A percentile compares a stretch with the other conserved stretches of the same genome.
These are phyloP conservation scores for Agonopterix heracliana DNA, from an alignment of 2,888 invertebrate genomes.

Conservation along the genomic window DNA sequence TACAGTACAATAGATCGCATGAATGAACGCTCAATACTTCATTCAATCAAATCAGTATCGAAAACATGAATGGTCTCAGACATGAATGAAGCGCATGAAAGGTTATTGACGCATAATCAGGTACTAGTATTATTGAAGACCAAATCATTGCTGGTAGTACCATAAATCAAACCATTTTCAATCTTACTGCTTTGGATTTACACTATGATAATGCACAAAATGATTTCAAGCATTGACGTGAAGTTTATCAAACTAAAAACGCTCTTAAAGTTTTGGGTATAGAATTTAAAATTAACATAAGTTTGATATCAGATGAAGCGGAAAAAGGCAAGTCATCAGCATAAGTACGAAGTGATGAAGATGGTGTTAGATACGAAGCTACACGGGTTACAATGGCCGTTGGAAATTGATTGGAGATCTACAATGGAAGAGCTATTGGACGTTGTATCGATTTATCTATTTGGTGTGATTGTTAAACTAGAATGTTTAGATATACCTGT, in stretches of 20 bases:
- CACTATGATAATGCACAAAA: not conserved
- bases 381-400: conserved; percentile 46
- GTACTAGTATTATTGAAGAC: conserved; percentile 11
- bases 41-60: conserved; percentile 28
- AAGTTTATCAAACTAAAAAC: not conserved
- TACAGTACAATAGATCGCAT: not conserved
- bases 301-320: conserved; percentile 1
- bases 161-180: conserved; percentile 2
- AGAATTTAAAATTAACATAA: conserved; percentile 2
- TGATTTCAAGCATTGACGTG: not conserved
- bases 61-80: conserved; percentile 47
- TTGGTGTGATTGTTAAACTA: conserved; percentile 27
- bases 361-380: conserved; percentile 47
- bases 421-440: conserved; percentile 29
- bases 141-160: not conserved
- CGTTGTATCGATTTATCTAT: conserved; percentile 33
- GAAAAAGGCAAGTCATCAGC: conserved; percentile 45
- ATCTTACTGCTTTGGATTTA: conserved; percentile 9
- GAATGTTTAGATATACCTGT: conserved; percentile 11
- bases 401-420: conserved; percentile 47
- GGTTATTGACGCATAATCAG: conserved; percentile 42
- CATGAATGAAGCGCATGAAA: conserved; percentile 54
- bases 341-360: conserved; percentile 42
- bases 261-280: conserved; percentile 1
- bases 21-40: conserved; percentile 9